These are phyloP conservation scores for Micrastur ruficollis DNA, from an alignment of 2,797 vertebrate genomes.

Conservation along the genomic window DNA sequence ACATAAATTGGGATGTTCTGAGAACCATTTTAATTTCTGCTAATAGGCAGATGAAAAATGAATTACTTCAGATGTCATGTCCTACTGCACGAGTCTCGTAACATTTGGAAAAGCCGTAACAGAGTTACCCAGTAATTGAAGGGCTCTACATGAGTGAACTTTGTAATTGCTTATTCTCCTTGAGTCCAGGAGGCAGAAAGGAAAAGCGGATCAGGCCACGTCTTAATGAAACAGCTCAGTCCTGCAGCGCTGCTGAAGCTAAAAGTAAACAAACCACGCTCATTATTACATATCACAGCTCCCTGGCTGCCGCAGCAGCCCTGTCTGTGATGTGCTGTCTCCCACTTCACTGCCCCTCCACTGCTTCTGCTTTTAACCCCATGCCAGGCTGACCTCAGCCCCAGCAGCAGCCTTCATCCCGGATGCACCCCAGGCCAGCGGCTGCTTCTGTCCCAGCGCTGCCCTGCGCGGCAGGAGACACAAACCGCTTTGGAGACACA, in stretches of 20 bases:
- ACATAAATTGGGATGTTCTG: constrained; percentile 26
- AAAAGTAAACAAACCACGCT: not conserved
- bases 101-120: not conserved
- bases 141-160: constrained; percentile 62
- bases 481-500: not conserved
- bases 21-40: constrained; percentile 59
- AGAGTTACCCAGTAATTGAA: constrained; percentile 55
- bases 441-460: fast-evolving
- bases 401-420: not conserved
- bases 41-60: constrained; percentile 57
- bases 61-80: constrained; percentile 57
- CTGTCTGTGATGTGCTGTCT: not conserved
- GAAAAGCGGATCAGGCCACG: not conserved
- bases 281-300: not conserved
- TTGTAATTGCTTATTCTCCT: constrained; percentile 54
- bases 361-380: not conserved
- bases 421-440: not conserved
- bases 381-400: not conserved
- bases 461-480: fast-evolving
- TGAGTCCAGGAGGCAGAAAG: not conserved
- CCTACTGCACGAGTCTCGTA: not conserved
- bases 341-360: not conserved
- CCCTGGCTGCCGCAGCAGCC: fast-evolving
- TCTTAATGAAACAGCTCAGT: constrained; percentile 36
- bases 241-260: not conserved